These are phyloP conservation scores for Brassicogethes aeneus DNA, from an alignment of 2,888 invertebrate genomes.

Conservation along the genomic window DNA sequence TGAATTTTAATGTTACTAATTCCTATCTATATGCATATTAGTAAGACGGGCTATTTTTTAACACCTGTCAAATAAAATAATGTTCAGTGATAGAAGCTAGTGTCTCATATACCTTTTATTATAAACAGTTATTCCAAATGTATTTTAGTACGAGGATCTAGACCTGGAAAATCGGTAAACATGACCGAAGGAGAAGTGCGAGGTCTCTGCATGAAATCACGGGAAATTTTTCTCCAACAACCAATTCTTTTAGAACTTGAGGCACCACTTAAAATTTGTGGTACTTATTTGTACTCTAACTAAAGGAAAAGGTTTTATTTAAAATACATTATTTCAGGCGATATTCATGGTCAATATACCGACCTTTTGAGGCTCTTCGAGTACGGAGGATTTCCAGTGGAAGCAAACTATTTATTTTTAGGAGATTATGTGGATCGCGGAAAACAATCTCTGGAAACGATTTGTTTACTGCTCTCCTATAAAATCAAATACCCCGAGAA, in stretches of 20 bases:
- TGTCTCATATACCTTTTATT: too few species aligned
- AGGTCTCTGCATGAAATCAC: slow-evolving; percentile 91
- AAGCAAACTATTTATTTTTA: slow-evolving; percentile 95
- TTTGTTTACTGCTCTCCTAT: slow-evolving; percentile 93
- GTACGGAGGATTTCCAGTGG: slow-evolving; percentile 98
- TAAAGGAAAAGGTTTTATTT: too few species aligned
- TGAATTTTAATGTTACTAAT: too few species aligned
- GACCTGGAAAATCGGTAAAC: slow-evolving; percentile 97
- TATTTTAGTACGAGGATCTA: slow-evolving; percentile 80
- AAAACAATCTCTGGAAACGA: slow-evolving; percentile 88
- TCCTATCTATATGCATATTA: too few species aligned
- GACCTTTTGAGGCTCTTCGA: slow-evolving; percentile 96
- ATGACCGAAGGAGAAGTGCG: slow-evolving; percentile 97
- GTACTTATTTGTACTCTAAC: too few species aligned
- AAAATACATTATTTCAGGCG: slow-evolving; percentile 51
- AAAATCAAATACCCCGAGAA: slow-evolving; percentile 94
- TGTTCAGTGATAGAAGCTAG: too few species aligned
- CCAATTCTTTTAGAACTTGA: slow-evolving; percentile 96
- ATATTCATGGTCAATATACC: slow-evolving; percentile 99
- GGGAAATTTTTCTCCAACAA: slow-evolving; percentile 98
- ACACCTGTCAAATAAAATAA: not conserved
- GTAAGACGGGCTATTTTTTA: too few species aligned
- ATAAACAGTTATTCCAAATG: not conserved
- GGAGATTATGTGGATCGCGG: slow-evolving; percentile 87
- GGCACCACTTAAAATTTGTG: slow-evolving; percentile 98